Conservation (phyloP, 2,113 vertebrate genomes). For the Etheostoma spectabile region DNA sequence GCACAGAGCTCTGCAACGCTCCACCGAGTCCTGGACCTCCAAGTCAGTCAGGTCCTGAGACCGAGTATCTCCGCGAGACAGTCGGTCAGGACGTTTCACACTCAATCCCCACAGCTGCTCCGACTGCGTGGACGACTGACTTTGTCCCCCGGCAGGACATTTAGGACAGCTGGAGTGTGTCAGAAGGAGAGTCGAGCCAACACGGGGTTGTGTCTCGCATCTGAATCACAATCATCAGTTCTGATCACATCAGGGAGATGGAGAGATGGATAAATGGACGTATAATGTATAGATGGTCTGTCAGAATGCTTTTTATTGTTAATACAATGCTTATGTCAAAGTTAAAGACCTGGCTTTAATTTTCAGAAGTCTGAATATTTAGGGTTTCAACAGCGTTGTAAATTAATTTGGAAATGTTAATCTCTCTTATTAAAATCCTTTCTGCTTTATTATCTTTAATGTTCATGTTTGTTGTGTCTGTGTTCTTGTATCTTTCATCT, state of each 20-base stretch:
- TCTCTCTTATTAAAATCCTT: neutral
- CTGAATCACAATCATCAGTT: neutral
- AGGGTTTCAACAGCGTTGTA: neutral
- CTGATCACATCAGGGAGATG: neutral
- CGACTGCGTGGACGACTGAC: neutral
- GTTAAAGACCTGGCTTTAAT: no score
- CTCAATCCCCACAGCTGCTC: conserved; percentile 19
- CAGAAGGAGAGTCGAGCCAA: neutral
- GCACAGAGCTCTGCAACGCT: conserved; percentile 8
- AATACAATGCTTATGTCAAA: neutral
- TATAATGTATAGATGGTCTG: neutral
- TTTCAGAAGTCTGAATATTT: neutral
- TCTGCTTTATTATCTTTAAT: neutral
- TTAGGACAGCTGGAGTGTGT: conserved; percentile 8
- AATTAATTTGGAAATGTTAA: neutral
- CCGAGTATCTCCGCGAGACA: conserved; percentile 2
- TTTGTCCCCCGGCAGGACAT: conserved; percentile 17
- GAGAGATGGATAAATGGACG: neutral
- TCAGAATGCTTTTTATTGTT: neutral
- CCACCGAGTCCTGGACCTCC: conserved; percentile 26
- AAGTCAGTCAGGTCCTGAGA: conserved; percentile 17
- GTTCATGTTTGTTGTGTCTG: neutral
- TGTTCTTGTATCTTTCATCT: neutral
- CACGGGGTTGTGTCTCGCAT: neutral
- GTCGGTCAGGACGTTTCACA: conserved; percentile 24